Conservation (phyloP, 2,797 vertebrate species). For the Dicrostonyx torquatus region DNA sequence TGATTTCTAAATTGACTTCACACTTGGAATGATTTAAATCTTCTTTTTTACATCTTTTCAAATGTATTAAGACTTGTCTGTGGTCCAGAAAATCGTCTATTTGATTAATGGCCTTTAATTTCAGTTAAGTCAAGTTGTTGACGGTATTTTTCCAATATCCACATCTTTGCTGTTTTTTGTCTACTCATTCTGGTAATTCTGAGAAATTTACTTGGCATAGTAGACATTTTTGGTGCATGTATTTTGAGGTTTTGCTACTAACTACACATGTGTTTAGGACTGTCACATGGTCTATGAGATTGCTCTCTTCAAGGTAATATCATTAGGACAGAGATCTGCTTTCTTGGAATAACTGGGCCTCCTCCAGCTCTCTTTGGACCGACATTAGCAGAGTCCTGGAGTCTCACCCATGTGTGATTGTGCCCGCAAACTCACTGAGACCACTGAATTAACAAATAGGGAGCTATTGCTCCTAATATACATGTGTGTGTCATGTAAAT, state of each 20-base stretch:
- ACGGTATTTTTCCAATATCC: background rate
- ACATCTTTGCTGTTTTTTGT: background rate
- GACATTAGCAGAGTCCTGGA: background rate
- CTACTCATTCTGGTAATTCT: background rate
- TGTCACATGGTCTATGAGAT: background rate
- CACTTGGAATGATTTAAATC: background rate
- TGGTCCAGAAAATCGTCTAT: background rate
- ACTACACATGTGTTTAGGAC: background rate
- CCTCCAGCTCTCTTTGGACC: background rate
- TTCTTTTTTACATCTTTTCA: slow-evolving; percentile 3
- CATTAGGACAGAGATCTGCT: background rate
- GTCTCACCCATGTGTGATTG: background rate
- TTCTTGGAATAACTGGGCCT: background rate
- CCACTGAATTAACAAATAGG: background rate
- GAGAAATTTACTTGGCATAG: background rate
- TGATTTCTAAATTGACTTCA: slow-evolving; percentile 29
- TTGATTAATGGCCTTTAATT: background rate
- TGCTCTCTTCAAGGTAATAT: background rate
- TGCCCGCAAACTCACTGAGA: background rate
- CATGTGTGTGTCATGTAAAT: background rate
- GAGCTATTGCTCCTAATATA: background rate
- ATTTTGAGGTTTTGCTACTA: background rate
- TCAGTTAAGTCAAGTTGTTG: background rate
- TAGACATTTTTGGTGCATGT: background rate
- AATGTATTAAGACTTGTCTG: background rate